These are phyloP conservation scores for Vireo griseus DNA, from an alignment of 2,797 vertebrate genomes.

Conservation along the genomic window DNA sequence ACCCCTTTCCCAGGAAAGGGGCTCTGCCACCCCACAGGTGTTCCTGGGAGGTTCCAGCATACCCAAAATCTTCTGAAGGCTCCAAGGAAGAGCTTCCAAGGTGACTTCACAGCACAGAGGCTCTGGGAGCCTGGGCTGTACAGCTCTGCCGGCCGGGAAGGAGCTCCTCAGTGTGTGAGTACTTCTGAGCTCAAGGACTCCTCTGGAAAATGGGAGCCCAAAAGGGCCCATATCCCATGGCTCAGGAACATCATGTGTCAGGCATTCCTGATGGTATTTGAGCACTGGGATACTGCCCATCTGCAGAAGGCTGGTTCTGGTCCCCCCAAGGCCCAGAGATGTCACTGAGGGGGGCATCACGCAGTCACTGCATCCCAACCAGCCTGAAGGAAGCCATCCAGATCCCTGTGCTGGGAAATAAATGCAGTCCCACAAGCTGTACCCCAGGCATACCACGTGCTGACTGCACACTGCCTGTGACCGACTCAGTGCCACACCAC, in stretches of 20 bases:
- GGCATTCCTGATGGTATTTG: neutral
- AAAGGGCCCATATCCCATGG: neutral
- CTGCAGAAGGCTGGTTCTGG: neutral
- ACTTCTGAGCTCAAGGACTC: neutral
- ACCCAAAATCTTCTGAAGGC: neutral
- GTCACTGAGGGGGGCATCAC: neutral
- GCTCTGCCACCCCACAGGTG: neutral
- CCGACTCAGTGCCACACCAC: accelerated
- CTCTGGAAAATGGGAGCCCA: neutral
- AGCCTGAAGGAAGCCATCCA: neutral
- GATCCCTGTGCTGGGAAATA: neutral
- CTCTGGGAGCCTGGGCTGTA: neutral
- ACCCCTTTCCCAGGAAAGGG: neutral
- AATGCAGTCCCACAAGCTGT: neutral
- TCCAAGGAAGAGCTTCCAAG: neutral
- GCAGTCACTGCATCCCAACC: neutral
- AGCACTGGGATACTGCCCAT: neutral
- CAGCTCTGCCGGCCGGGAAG: neutral
- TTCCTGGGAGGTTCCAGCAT: neutral
- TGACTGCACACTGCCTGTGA: neutral
- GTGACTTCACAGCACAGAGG: neutral
- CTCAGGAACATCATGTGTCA: neutral
- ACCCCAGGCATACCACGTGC: neutral
- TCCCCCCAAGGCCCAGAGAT: neutral
- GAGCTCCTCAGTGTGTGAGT: neutral